Conservation (phyloP, 2,797 vertebrate genomes). For the Pampus argenteus region DNA sequence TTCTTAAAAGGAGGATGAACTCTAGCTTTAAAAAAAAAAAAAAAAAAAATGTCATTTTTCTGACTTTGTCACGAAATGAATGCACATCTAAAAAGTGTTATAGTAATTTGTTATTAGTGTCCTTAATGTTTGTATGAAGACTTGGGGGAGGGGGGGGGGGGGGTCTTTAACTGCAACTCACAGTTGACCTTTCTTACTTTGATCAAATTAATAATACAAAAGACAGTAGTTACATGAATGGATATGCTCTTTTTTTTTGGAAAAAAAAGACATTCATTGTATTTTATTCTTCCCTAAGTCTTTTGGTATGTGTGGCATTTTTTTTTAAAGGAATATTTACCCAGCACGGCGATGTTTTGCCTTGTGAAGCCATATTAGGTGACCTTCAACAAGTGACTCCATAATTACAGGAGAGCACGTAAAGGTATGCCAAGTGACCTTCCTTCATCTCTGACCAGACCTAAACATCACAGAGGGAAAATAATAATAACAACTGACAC, state of each 20-base stretch:
- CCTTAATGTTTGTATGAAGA: background rate
- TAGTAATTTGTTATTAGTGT: slow-evolving; percentile 4
- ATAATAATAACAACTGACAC: slow-evolving; percentile 81
- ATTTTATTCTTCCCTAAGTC: background rate
- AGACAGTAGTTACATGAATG: background rate
- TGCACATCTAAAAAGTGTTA: slow-evolving; percentile 1
- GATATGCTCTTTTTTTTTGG: no score
- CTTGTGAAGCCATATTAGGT: slow-evolving; percentile 71
- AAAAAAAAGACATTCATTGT: background rate
- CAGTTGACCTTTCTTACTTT: background rate
- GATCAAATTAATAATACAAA: background rate
- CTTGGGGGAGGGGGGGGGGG: background rate
- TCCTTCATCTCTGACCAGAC: slow-evolving; percentile 75
- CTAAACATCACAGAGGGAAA: slow-evolving; percentile 75
- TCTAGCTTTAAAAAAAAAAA: slow-evolving; percentile 46
- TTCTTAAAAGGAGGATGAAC: slow-evolving; percentile 53
- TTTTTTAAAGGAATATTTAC: slow-evolving; percentile 17
- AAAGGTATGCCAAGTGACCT: slow-evolving; percentile 73
- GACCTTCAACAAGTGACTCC: slow-evolving; percentile 76
- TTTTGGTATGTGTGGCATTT: slow-evolving; percentile 6
- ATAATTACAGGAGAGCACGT: slow-evolving; percentile 75
- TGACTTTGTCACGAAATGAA: slow-evolving; percentile 30
- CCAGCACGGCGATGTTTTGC: slow-evolving; percentile 36
- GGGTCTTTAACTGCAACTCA: background rate
- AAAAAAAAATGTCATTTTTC: slow-evolving; percentile 51